A percentile compares a stretch with the other conserved stretches of the same genome.
Evolutionary conservation across 2,113 vertebrate species (phyloP).

Genomic region (Gallinago media): DNA sequence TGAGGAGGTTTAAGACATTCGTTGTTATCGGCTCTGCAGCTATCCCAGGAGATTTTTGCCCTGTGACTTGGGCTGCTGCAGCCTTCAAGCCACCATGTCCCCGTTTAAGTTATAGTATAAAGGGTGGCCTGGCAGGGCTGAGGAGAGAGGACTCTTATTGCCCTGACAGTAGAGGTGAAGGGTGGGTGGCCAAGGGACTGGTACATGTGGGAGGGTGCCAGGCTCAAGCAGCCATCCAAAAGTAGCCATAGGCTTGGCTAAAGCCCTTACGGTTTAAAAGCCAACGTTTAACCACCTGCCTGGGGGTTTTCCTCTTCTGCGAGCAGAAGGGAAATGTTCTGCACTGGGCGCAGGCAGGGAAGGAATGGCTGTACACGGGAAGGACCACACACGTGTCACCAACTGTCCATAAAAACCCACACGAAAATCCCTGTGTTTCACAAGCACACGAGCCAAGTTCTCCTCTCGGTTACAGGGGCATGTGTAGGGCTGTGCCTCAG

Average conservation of each 20-base stretch:
- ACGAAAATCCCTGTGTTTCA: not conserved
- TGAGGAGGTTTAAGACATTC: not conserved
- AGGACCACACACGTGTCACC: conserved; percentile 45
- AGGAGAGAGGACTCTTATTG: not conserved
- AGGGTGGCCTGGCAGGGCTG: not conserved
- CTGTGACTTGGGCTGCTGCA: not conserved
- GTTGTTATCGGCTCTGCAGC: not conserved
- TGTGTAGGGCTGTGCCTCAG: conserved; percentile 4
- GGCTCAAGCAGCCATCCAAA: not conserved
- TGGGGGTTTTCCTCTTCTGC: not conserved
- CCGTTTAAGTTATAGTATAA: not conserved
- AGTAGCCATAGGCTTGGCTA: not conserved
- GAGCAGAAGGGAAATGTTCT: not conserved
- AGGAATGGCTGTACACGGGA: not conserved
- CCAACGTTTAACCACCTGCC: not conserved
- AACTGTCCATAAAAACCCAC: conserved; percentile 8
- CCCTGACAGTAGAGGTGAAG: not conserved
- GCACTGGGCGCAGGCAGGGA: not conserved
- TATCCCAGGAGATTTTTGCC: not conserved
- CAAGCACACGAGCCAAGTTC: conserved; percentile 7
- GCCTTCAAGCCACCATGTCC: not conserved
- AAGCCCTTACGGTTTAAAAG: conserved; percentile 1
- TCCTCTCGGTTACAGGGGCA: conserved; percentile 62
- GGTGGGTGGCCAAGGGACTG: not conserved
- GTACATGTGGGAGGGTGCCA: not conserved